These are phyloP conservation scores for Oostethus manadensis DNA, from an alignment of 2,113 vertebrate species.

Conservation along the genomic window DNA sequence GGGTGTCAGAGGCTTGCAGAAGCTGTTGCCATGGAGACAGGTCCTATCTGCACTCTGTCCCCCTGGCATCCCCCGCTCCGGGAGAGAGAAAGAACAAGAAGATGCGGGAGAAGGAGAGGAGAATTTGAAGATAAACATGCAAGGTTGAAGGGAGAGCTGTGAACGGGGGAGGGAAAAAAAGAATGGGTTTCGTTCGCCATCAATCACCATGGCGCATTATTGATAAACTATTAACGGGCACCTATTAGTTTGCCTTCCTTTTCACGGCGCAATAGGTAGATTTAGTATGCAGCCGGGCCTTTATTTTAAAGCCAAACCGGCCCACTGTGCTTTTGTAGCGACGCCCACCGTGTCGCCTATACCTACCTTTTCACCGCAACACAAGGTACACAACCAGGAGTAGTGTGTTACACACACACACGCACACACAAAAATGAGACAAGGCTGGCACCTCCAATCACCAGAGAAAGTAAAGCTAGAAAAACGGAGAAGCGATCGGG, in stretches of 20 bases:
- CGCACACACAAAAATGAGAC: constrained; percentile 18
- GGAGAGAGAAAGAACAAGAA: constrained; percentile 46
- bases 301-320: constrained; percentile 57
- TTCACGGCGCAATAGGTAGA: constrained; percentile 38
- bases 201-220: constrained; percentile 29
- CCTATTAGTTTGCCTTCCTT: constrained; percentile 14
- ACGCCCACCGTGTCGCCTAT: constrained; percentile 18
- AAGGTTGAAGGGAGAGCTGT: constrained; percentile 11
- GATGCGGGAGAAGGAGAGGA: constrained; percentile 14
- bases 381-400: constrained; percentile 9
- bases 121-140: constrained; percentile 11
- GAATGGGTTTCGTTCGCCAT: constrained; percentile 8
- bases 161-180: neutral
- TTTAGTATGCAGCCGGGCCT: constrained; percentile 44
- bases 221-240: constrained; percentile 39
- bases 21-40: constrained; percentile 78
- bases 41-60: constrained; percentile 78
- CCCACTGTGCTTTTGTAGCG: constrained; percentile 27
- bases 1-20: constrained; percentile 76
- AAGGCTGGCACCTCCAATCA: constrained; percentile 17
- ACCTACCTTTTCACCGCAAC: constrained; percentile 32
- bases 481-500: too few relatives aligned
- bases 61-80: constrained; percentile 76
- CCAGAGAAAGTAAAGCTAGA: constrained; percentile 8
- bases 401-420: neutral